phyloP scores from a whole-genome alignment of 2,888 invertebrate species.

The Campoplex capitator region DNA sequence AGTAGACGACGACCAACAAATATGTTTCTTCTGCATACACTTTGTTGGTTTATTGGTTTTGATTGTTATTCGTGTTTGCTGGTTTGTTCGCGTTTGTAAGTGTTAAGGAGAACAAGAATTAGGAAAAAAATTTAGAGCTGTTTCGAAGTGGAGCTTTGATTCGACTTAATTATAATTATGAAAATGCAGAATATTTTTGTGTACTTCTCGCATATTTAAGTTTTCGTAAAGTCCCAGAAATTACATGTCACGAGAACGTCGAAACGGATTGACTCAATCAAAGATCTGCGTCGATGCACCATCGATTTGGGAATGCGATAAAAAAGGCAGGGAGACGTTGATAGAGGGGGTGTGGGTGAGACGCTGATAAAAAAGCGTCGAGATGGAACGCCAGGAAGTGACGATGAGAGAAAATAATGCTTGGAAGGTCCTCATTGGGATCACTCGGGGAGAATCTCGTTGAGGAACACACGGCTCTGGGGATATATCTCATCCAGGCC shows the following conservation, averaged over 20 bases:
- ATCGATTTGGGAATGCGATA: slow-evolving; percentile 33
- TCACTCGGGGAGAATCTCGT: slow-evolving; percentile 62
- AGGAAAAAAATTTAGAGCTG: too few relatives aligned
- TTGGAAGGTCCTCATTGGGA: slow-evolving; percentile 67
- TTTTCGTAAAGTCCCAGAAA: not conserved
- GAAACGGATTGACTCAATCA: slow-evolving; percentile 21
- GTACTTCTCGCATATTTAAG: not conserved
- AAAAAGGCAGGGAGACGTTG: slow-evolving; percentile 9
- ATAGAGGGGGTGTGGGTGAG: slow-evolving; percentile 36
- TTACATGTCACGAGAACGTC: not conserved
- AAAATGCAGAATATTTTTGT: not conserved
- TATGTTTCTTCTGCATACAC: too few relatives aligned
- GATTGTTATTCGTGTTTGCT: too few relatives aligned
- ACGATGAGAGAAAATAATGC: slow-evolving; percentile 70
- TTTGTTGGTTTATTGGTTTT: too few relatives aligned
- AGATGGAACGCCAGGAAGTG: slow-evolving; percentile 62
- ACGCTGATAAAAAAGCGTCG: slow-evolving; percentile 26
- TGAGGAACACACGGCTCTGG: slow-evolving; percentile 38
- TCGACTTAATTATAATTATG: too few relatives aligned
- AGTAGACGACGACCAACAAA: too few relatives aligned
- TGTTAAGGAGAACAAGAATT: too few relatives aligned
- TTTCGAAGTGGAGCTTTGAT: too few relatives aligned
- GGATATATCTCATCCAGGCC: slow-evolving; percentile 50
- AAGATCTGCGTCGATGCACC: not conserved
- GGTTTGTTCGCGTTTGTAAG: too few relatives aligned